Evolutionary conservation across 2,113 vertebrate species (phyloP).

Genomic region (Menura novaehollandiae): DNA sequence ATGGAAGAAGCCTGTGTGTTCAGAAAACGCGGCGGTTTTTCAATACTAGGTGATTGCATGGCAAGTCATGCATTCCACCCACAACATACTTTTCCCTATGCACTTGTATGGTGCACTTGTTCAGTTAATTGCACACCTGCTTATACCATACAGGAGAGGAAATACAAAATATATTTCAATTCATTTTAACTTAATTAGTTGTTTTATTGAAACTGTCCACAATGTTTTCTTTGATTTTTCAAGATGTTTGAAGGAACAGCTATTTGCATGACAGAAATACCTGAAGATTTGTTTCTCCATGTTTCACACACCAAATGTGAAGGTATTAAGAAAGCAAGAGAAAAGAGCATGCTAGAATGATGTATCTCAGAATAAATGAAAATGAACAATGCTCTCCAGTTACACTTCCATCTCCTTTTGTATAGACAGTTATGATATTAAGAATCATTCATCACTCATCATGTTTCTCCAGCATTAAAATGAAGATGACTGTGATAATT

Average conservation of each 20-base stretch:
- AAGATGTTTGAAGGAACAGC: not conserved
- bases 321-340: not conserved
- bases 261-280: not conserved
- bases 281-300: not conserved
- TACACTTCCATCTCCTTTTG: constrained; percentile 30
- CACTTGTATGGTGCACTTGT: not conserved
- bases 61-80: constrained; percentile 11
- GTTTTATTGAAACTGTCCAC: not conserved
- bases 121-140: constrained; percentile 31
- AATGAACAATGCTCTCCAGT: constrained; percentile 19
- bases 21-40: not conserved
- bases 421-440: constrained; percentile 26
- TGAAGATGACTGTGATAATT: constrained; percentile 9
- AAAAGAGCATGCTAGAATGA: constrained; percentile 2
- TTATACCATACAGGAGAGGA: not conserved
- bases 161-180: not conserved
- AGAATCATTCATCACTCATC: constrained; percentile 21
- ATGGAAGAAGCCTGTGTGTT: constrained; percentile 4
- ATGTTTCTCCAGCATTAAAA: constrained; percentile 29
- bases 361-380: constrained; percentile 27
- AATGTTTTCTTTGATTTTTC: constrained; percentile 16
- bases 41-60: constrained; percentile 56
- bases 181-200: not conserved
- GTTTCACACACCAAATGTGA: not conserved
- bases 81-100: not conserved